Percentiles rank a stretch among this genome's conserved stretches.
Conservation (phyloP, 2,797 vertebrate species). For the Hydrocynus forskahlii region DNA sequence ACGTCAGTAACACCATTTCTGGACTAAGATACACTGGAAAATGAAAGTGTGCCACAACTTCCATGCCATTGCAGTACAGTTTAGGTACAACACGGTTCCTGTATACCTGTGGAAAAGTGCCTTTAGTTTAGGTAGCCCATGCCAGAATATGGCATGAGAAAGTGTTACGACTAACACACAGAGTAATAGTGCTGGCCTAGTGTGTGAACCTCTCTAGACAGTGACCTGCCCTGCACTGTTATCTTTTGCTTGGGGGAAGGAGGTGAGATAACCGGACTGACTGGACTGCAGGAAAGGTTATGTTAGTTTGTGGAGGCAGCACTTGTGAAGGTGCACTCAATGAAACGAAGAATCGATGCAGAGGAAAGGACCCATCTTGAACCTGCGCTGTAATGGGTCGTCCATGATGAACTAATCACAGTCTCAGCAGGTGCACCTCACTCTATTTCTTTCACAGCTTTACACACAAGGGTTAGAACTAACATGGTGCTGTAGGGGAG, state of each 20-base stretch:
- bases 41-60: too few species aligned
- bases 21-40: too few species aligned
- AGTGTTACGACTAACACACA: not conserved
- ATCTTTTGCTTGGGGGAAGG: conserved; percentile 23
- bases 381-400: not conserved
- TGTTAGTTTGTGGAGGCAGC: not conserved
- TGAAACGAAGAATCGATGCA: not conserved
- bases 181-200: not conserved
- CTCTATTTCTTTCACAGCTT: not conserved
- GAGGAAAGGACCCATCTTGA: not conserved
- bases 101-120: too few species aligned
- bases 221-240: conserved; percentile 16
- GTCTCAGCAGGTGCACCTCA: not conserved
- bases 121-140: not conserved
- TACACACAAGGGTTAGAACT: not conserved
- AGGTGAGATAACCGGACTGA: conserved; percentile 7
- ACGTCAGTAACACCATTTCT: too few species aligned
- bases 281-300: not conserved
- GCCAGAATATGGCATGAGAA: not conserved
- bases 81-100: too few species aligned
- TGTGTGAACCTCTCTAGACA: conserved; percentile 14
- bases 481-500: not conserved
- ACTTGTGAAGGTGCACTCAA: not conserved
- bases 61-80: too few species aligned
- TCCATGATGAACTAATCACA: not conserved